Evolutionary conservation across 1,140 invertebrate genomes (phyloP).

Genomic region (Drosophila obscura): DNA sequence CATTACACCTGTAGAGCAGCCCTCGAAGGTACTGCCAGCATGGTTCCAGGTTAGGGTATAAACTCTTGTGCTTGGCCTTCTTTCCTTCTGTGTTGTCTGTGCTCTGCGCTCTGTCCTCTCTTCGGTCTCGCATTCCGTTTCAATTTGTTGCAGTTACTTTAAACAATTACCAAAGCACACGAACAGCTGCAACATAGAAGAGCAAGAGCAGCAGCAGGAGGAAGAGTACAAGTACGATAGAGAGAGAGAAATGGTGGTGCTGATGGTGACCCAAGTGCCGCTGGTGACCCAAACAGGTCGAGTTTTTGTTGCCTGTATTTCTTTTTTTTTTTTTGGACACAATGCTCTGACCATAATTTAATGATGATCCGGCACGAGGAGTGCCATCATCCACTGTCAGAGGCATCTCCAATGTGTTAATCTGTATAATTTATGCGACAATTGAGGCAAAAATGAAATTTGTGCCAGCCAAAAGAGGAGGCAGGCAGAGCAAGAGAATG

Average conservation of each 20-base stretch:
- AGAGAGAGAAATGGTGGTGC: not conserved
- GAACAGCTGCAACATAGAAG: conserved; percentile 38
- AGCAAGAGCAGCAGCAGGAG: conserved; percentile 3
- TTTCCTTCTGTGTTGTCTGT: not conserved
- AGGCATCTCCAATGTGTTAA: conserved; percentile 48
- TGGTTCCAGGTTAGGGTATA: conserved; percentile 12
- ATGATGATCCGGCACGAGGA: conserved; percentile 45
- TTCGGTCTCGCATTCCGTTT: conserved; percentile 35
- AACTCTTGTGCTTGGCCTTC: not conserved
- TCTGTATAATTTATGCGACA: conserved; percentile 80
- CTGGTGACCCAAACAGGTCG: conserved; percentile 24
- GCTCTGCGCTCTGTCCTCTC: not conserved
- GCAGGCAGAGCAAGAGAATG: conserved; percentile 4
- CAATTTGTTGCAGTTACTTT: conserved; percentile 72
- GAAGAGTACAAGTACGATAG: not conserved
- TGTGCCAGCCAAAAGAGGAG: conserved; percentile 35
- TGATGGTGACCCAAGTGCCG: conserved; percentile 7
- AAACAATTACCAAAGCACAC: conserved; percentile 71
- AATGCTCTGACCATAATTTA: conserved; percentile 52
- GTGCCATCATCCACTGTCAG: not conserved
- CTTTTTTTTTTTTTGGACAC: conserved; percentile 11
- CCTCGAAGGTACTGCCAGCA: conserved; percentile 11
- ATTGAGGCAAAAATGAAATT: conserved; percentile 75
- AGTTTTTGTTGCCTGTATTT: conserved; percentile 9
- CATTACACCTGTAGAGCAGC: not conserved